These are phyloP conservation scores for Eolophus roseicapilla DNA, from an alignment of 2,113 vertebrate genomes.

Conservation along the genomic window DNA sequence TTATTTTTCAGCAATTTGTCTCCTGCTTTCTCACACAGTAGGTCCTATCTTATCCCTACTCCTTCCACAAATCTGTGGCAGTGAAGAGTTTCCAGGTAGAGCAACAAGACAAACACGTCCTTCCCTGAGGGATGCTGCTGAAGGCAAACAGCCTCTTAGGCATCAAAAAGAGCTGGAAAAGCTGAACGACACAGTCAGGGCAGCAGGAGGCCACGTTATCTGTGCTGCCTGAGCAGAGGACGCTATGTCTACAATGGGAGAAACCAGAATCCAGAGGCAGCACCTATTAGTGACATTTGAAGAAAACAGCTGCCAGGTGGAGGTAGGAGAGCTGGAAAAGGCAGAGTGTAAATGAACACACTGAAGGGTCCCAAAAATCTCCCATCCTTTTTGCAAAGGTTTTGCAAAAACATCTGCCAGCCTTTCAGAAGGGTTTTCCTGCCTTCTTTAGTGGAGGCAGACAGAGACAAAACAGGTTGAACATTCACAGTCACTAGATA, in stretches of 20 bases:
- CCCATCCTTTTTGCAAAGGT: not conserved
- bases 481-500: not conserved
- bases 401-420: not conserved
- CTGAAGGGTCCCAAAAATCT: not conserved
- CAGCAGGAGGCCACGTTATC: not conserved
- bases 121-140: not conserved
- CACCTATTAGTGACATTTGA: not conserved
- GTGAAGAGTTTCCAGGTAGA: not conserved
- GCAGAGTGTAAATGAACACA: not conserved
- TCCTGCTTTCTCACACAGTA: not conserved
- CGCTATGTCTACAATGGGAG: not conserved
- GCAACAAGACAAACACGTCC: not conserved
- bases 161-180: not conserved
- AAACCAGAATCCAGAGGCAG: not conserved
- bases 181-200: not conserved
- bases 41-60: not conserved
- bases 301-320: not conserved
- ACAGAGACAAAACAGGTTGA: not conserved
- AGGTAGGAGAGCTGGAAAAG: not conserved
- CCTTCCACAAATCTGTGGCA: not conserved
- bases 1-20: not conserved
- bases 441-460: not conserved
- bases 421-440: not conserved
- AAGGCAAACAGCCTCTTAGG: not conserved
- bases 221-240: not conserved